Conservation (phyloP, 2,888 invertebrate genomes). For the Synergus gifuensis region DNA sequence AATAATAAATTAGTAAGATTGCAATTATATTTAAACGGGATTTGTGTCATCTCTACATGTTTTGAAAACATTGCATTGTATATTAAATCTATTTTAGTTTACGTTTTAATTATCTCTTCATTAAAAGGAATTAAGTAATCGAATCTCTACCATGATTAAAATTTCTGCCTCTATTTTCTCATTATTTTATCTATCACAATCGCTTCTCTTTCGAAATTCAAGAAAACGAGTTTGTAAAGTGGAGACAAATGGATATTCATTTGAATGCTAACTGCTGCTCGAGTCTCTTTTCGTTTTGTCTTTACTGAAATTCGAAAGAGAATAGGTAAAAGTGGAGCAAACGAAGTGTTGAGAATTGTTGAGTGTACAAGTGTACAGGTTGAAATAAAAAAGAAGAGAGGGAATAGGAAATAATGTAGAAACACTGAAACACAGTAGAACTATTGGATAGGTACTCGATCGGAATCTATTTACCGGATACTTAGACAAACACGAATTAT, state of each 20-base stretch:
- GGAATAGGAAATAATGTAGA: background rate
- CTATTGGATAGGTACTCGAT: background rate
- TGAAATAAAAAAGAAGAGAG: background rate
- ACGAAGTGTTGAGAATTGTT: background rate
- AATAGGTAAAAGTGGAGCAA: conserved; percentile 5
- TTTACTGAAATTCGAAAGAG: background rate
- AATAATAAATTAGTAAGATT: too few relatives aligned
- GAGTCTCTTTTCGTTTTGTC: background rate
- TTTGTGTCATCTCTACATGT: too few relatives aligned
- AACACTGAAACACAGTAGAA: background rate
- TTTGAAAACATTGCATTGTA: too few relatives aligned
- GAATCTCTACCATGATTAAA: background rate
- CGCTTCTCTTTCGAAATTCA: background rate
- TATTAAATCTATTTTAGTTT: too few relatives aligned
- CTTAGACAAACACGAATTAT: background rate
- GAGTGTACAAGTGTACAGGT: background rate
- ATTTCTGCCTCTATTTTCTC: background rate
- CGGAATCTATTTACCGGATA: background rate
- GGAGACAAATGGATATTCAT: conserved; percentile 14
- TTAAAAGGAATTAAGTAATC: background rate
- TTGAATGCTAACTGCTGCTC: conserved; percentile 7
- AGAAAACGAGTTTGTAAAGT: background rate
- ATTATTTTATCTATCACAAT: background rate
- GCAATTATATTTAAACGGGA: too few relatives aligned
- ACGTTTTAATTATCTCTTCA: background rate